Base-by-base conservation (phyloP, 2,113 vertebrate genomes). In the Chloroceryle aenea region DNA sequence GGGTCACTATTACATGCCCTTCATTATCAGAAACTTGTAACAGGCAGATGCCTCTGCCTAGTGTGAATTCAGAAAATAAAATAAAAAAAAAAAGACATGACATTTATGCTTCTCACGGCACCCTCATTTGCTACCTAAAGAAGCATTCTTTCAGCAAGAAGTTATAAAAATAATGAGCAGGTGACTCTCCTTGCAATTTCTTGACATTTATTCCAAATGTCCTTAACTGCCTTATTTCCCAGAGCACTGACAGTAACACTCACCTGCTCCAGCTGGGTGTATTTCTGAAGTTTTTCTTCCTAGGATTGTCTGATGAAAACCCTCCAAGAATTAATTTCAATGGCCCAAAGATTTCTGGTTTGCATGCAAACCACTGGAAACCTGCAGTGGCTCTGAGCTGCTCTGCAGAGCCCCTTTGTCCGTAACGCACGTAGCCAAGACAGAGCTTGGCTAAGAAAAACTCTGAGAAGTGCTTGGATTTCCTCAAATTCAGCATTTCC, bases 111-210 rank as follows among this genome's bases (percentile, higher is more conserved):
- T 38, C 85, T 90, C 89, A 52, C 4, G 7, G 79, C 32, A 47
- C 75, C 2, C 4, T 42, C 27, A 5, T 85, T 76, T 80, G 53
- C 55, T 75, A 58, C 30, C 42, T 71, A 68, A 71, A 90, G 79
- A 56, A 94, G 74, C 58, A 66, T 86, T 73, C 82, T 89, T 96
- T 81, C 90, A 85, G 76, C 72, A 89, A 83, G 64, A 67, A 32
- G 63, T 83, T 87, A 92, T n/a, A 73, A 89, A 95, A 95, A 91
- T 95, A 95, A 97, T 89, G 67, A 95, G 87, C 78, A 84, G 84
- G 85, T 79, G 72, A 85, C 32, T 94, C 59, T 94, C 61, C 78
- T 87, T 90, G 58, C 64, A 91, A 75, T 89, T 93, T 95, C 87
- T 92, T 94, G 90, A 92, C 72, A 93, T 95, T 94, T 93, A 77